Percentiles rank a stretch among this genome's conserved stretches.
These are phyloP conservation scores for Channa argus DNA, from an alignment of 2,113 vertebrate species.

Conservation along the genomic window DNA sequence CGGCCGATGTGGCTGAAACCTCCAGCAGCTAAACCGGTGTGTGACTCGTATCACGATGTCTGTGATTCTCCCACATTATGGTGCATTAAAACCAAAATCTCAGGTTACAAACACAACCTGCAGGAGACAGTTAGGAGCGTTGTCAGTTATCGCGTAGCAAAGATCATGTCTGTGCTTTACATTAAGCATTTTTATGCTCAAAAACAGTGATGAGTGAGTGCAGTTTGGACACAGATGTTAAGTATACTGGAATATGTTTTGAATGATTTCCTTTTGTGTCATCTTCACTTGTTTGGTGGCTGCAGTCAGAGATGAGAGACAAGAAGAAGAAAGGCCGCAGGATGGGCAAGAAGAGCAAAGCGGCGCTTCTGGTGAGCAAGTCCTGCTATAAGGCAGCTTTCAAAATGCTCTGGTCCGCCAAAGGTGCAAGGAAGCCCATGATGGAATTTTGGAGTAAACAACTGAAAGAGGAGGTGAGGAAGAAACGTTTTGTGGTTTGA, in stretches of 20 bases:
- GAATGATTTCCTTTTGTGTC: not conserved
- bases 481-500: not conserved
- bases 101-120: too few relatives aligned
- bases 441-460: slow-evolving; percentile 75
- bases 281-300: not conserved
- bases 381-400: slow-evolving; percentile 73
- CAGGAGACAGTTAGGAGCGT: too few relatives aligned
- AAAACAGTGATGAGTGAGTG: not conserved
- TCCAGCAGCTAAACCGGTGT: slow-evolving; percentile 38
- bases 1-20: slow-evolving; percentile 66
- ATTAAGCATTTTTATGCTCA: too few relatives aligned
- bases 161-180: too few relatives aligned
- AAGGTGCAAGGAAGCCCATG: slow-evolving; percentile 75
- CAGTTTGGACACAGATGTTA: not conserved
- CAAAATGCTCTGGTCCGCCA: slow-evolving; percentile 70
- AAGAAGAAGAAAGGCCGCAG: slow-evolving; percentile 33
- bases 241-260: not conserved
- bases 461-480: slow-evolving; percentile 71
- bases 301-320: slow-evolving; percentile 33
- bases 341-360: slow-evolving; percentile 75
- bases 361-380: slow-evolving; percentile 66
- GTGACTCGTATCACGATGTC: not conserved
- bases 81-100: too few relatives aligned
- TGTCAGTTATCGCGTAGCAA: too few relatives aligned
- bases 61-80: not conserved